Percentiles rank a stretch among this genome's conserved stretches.
Evolutionary conservation across 2,888 invertebrate species (phyloP).

Genomic region (Steinernema hermaphroditum): DNA sequence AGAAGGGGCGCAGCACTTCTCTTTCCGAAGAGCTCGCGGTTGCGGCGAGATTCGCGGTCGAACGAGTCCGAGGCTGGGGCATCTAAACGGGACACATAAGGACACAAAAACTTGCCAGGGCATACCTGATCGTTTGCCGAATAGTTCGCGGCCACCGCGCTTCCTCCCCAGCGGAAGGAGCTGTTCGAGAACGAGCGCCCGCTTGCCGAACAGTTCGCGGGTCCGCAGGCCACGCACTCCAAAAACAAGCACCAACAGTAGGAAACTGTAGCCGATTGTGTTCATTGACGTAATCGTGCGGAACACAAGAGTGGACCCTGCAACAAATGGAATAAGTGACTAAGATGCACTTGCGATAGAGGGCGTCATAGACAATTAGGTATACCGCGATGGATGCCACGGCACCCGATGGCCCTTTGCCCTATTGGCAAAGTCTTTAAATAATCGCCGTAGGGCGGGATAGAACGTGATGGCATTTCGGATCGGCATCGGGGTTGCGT

Average conservation of each 20-base stretch:
- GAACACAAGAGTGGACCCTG: not conserved
- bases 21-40: conserved; percentile 21
- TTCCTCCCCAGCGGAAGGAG: conserved; percentile 4
- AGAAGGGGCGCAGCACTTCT: not conserved
- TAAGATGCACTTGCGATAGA: too few species aligned
- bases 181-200: not conserved
- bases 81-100: not conserved
- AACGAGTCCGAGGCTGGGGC: not conserved
- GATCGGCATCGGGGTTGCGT: not conserved
- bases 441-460: not conserved
- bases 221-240: conserved; percentile 4
- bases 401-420: conserved; percentile 3
- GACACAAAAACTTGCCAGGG: not conserved
- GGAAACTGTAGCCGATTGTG: conserved; percentile 20
- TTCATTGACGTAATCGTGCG: not conserved
- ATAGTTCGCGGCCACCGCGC: conserved; percentile 14
- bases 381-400: too few species aligned
- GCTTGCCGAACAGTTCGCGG: conserved; percentile 21
- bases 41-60: not conserved
- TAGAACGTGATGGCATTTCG: conserved; percentile 16
- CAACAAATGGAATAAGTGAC: not conserved
- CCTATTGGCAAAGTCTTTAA: conserved; percentile 4
- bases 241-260: not conserved
- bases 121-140: conserved; percentile 18
- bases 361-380: too few species aligned